These are phyloP conservation scores for Holothuria scabra DNA, from an alignment of 53 echinoderm and acorn worm species.

Conservation along the genomic window DNA sequence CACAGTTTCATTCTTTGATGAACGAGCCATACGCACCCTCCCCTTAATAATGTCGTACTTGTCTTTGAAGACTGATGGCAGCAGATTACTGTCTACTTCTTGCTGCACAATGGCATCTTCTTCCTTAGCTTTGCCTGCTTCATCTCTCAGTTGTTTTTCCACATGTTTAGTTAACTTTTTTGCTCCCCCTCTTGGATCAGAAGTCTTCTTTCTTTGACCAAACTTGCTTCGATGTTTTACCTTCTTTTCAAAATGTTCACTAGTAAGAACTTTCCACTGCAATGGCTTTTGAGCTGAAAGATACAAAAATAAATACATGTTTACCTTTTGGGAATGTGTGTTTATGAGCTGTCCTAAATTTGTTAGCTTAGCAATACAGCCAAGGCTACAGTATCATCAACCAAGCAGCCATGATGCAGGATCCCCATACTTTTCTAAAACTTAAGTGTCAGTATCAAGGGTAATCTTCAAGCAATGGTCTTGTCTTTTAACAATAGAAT, in stretches of 20 bases:
- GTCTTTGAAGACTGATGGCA: constrained; percentile 67
- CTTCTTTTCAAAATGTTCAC: constrained; percentile 41
- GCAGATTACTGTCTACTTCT: background rate
- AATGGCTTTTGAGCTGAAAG: constrained; percentile 38
- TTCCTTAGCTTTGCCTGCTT: background rate
- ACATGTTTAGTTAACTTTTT: background rate
- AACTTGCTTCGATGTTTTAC: constrained; percentile 15
- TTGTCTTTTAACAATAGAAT: too few relatives aligned
- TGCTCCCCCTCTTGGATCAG: background rate
- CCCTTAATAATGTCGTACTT: constrained; percentile 99
- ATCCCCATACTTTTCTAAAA: too few relatives aligned
- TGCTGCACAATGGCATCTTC: background rate
- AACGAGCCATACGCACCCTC: constrained; percentile 65
- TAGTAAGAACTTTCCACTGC: constrained; percentile 35
- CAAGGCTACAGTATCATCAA: too few relatives aligned
- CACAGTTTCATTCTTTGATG: constrained; percentile 50
- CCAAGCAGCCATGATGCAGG: too few relatives aligned
- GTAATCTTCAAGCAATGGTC: too few relatives aligned
- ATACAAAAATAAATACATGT: background rate
- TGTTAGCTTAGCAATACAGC: too few relatives aligned
- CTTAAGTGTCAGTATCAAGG: too few relatives aligned
- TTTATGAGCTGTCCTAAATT: too few relatives aligned
- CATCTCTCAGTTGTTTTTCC: background rate
- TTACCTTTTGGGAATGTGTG: too few relatives aligned
- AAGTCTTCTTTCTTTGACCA: background rate